Conservation (phyloP, 1,140 invertebrate genomes). For the Drosophila setifemur region DNA sequence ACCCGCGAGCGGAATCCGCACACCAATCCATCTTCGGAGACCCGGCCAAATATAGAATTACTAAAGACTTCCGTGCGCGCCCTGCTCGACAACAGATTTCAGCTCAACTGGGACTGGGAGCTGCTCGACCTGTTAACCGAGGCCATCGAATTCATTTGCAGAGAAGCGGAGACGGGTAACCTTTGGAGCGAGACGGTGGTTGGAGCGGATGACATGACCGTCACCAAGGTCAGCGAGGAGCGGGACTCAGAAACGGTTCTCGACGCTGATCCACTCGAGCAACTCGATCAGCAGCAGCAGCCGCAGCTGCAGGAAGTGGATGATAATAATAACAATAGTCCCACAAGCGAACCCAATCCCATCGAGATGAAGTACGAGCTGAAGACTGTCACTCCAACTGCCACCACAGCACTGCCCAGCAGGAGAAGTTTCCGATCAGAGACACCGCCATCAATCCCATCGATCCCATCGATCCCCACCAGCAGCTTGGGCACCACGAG, state of each 20-base stretch:
- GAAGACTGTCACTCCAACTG: slow-evolving; percentile 4
- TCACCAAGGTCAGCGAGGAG: slow-evolving; percentile 63
- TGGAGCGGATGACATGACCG: slow-evolving; percentile 56
- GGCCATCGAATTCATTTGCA: slow-evolving; percentile 45
- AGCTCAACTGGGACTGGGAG: slow-evolving; percentile 38
- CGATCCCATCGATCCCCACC: background rate
- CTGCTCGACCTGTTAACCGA: slow-evolving; percentile 55
- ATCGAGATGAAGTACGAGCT: slow-evolving; percentile 63
- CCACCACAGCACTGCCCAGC: slow-evolving; percentile 12
- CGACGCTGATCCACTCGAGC: slow-evolving; percentile 51
- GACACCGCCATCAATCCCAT: too few relatives aligned
- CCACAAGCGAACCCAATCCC: background rate
- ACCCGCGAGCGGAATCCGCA: slow-evolving; percentile 32
- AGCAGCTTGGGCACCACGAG: slow-evolving; percentile 6
- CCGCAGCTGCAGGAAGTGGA: slow-evolving; percentile 26
- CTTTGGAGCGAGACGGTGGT: slow-evolving; percentile 36
- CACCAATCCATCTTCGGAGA: slow-evolving; percentile 10
- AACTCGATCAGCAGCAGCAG: slow-evolving; percentile 41
- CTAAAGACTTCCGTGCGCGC: slow-evolving; percentile 53
- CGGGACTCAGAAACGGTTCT: slow-evolving; percentile 61
- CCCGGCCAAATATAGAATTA: slow-evolving; percentile 62
- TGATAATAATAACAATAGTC: slow-evolving; percentile 38
- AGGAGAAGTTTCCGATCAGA: background rate
- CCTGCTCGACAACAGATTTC: slow-evolving; percentile 35
- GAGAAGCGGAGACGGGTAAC: slow-evolving; percentile 50